Percentiles rank a stretch among this genome's conserved stretches.
These are phyloP conservation scores for Orestias chungarensis DNA, from an alignment of 2,797 vertebrate genomes.

Conservation along the genomic window DNA sequence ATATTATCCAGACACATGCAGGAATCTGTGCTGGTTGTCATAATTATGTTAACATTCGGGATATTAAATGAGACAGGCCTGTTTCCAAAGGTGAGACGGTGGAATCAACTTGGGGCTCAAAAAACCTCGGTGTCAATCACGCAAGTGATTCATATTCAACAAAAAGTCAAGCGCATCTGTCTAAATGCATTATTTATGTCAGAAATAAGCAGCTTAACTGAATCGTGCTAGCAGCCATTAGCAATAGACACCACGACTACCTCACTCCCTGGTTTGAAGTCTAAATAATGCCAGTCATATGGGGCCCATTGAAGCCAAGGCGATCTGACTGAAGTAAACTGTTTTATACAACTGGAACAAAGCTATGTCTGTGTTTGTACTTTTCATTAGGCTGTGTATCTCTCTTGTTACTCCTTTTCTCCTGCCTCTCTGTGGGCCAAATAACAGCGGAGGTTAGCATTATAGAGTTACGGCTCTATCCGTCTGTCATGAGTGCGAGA, in stretches of 20 bases:
- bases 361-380: conserved; percentile 75
- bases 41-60: conserved; percentile 75
- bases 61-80: conserved; percentile 81
- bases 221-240: conserved; percentile 81
- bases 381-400: conserved; percentile 78
- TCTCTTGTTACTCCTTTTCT: conserved; percentile 46
- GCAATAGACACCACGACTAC: conserved; percentile 77
- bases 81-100: conserved; percentile 79
- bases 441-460: conserved; percentile 75
- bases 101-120: conserved; percentile 73
- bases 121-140: conserved; percentile 80
- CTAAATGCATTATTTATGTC: conserved; percentile 84
- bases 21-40: conserved; percentile 77
- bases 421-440: conserved; percentile 70
- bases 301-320: conserved; percentile 73
- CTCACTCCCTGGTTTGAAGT: conserved; percentile 78
- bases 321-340: conserved; percentile 68
- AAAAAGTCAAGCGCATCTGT: conserved; percentile 80
- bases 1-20: conserved; percentile 71
- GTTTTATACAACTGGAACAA: conserved; percentile 71
- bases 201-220: conserved; percentile 82
- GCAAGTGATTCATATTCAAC: conserved; percentile 75
- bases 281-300: conserved; percentile 81
- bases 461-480: conserved; percentile 69
- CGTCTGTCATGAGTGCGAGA: conserved; percentile 71